A percentile compares a stretch with the other conserved stretches of the same genome.
phyloP scores from a whole-genome alignment of 2,113 vertebrate species.

The Pica pica region DNA sequence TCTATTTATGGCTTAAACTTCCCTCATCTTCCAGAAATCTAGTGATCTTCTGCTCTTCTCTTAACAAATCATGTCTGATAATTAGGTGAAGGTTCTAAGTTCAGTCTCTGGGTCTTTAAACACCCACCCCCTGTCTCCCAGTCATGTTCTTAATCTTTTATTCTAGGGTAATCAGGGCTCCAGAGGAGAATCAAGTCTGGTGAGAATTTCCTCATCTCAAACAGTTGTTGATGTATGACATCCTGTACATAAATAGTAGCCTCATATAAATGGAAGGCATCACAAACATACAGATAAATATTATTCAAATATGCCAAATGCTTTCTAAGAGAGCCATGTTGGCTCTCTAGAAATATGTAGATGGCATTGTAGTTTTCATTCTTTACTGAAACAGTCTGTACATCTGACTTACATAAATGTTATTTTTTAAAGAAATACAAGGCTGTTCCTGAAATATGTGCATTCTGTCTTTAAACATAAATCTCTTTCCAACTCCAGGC shows the following conservation, averaged over 20 bases:
- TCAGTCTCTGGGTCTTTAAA: not conserved
- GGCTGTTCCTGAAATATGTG: constrained; percentile 5
- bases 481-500: not conserved
- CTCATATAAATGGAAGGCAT: not conserved
- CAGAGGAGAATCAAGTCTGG: not conserved
- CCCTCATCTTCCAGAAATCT: not conserved
- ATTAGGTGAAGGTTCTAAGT: not conserved
- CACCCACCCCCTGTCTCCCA: not conserved
- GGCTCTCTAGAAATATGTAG: not conserved
- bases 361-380: not conserved
- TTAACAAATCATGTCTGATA: not conserved
- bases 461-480: not conserved
- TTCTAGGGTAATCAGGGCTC: not conserved
- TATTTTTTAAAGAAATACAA: constrained; percentile 11
- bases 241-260: not conserved
- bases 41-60: not conserved
- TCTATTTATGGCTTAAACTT: not conserved
- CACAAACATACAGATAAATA: not conserved
- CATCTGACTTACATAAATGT: not conserved
- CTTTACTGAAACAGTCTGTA: not conserved
- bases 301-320: not conserved
- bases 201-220: not conserved
- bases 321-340: accelerated
- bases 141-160: not conserved
- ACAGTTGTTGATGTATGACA: not conserved